Base-by-base conservation (phyloP, 2,888 invertebrate genomes). In the Pasiphila rectangulata region DNA sequence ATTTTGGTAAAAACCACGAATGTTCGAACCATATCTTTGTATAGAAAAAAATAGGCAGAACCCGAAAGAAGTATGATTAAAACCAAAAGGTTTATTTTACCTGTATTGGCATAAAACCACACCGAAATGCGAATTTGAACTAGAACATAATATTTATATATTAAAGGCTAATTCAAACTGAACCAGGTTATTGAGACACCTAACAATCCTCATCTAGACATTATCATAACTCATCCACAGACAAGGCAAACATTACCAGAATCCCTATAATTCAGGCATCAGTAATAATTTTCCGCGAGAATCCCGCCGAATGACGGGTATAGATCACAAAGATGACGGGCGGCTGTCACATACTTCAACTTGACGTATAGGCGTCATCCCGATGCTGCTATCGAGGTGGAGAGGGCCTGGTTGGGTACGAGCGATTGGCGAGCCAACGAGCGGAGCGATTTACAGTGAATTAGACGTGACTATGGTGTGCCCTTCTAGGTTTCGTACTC, bases 321-420 rank as follows among this genome's bases (percentile, higher is more conserved):
- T 59, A 56, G 46, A 58, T 59, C 62, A 57, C 46, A 32, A 51
- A 51, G 56, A 54, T 63, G 63, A 62, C 64, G 54, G 36, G 53
- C 39, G 25, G 43, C 53, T 49, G 54, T 56, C 54, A 52, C 54
- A 63, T 63, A 45, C 58, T 56, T 64, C 65, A 61, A 50, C 27
- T 51, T 56, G 67, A 65, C 59, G 52, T 47, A 53, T 54, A 48
- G 54, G 25, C 41, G 45, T 38, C 50, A 46, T 45, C 40, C 42
- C 50, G 27, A 34, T 21, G 37, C 30, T 40, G 30, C 44, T 49
- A 36, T 44, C 46, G 39, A 32, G 45, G 17, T 10, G 32, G 17
- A 9, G 5, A 1, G 17, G 17, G 17, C 10, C 5, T 9, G 32
- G 32, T 2, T 1, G 10, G 17, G 10, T 16, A 4, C 1, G 9